Conservation (phyloP, 2,113 vertebrate genomes). For the Penelope pileata region DNA sequence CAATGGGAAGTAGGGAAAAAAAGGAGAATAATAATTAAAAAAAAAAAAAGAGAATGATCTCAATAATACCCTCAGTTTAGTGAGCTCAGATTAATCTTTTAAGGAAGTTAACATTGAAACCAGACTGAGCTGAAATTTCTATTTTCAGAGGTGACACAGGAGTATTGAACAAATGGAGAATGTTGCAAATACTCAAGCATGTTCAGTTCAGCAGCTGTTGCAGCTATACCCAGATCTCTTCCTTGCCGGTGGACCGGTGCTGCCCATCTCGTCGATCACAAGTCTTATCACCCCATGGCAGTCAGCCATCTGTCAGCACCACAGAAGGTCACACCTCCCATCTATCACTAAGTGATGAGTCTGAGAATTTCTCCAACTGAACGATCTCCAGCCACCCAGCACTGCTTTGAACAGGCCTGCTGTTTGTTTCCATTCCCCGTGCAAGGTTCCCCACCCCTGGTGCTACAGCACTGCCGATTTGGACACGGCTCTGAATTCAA, state of each 20-base stretch:
- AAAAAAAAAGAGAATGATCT: neutral
- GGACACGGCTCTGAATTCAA: neutral
- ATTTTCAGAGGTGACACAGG: neutral
- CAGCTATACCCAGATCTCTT: neutral
- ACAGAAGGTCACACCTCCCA: neutral
- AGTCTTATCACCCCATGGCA: neutral
- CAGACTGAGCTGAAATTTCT: neutral
- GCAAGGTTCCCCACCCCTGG: neutral
- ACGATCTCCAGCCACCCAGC: neutral
- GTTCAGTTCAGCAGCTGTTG: neutral
- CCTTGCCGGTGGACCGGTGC: neutral
- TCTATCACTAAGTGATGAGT: neutral
- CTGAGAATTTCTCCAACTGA: slow-evolving; percentile 22
- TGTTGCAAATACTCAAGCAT: neutral
- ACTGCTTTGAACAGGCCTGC: neutral
- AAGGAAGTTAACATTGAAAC: neutral
- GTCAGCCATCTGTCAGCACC: slow-evolving; percentile 6
- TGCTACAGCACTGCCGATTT: too few relatives aligned
- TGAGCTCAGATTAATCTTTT: neutral
- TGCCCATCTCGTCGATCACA: neutral
- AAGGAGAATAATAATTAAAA: neutral
- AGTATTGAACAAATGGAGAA: neutral
- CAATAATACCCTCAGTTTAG: neutral
- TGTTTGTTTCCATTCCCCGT: neutral
- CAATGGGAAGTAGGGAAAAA: rapidly evolving